Evolutionary conservation across 1,140 invertebrate species (phyloP).

Genomic region (Psilanteris sp.): DNA sequence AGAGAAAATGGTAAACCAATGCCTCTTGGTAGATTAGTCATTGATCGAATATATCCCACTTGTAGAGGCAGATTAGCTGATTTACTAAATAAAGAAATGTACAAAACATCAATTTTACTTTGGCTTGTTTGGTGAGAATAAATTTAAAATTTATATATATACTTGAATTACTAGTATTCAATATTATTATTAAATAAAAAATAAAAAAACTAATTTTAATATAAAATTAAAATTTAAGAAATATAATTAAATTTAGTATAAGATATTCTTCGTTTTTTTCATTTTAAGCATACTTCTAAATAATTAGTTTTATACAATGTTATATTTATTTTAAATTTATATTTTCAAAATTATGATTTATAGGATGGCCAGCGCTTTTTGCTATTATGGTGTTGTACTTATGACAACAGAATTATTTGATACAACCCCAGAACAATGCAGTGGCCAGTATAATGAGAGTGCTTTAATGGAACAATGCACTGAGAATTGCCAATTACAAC

Average conservation of each 20-base stretch:
- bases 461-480: slow-evolving; percentile 69
- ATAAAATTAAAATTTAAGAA: no score
- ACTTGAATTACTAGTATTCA: no score
- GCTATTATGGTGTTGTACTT: slow-evolving; percentile 96
- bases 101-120: slow-evolving; percentile 90
- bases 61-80: slow-evolving; percentile 87
- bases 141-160: not conserved
- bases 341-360: no score
- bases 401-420: slow-evolving; percentile 97
- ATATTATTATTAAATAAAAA: no score
- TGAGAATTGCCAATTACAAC: slow-evolving; percentile 86
- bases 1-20: slow-evolving; percentile 93
- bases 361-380: slow-evolving; percentile 96
- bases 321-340: no score
- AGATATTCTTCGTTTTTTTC: no score
- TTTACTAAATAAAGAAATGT: slow-evolving; percentile 88
- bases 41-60: slow-evolving; percentile 84
- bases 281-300: no score
- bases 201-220: no score
- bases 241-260: no score
- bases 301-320: no score
- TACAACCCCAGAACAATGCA: slow-evolving; percentile 80
- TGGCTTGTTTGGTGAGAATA: slow-evolving; percentile 95
- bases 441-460: slow-evolving; percentile 53
- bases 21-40: slow-evolving; percentile 91